phyloP scores from a whole-genome alignment of 1,140 invertebrate species.

The Ceratina japonica region DNA sequence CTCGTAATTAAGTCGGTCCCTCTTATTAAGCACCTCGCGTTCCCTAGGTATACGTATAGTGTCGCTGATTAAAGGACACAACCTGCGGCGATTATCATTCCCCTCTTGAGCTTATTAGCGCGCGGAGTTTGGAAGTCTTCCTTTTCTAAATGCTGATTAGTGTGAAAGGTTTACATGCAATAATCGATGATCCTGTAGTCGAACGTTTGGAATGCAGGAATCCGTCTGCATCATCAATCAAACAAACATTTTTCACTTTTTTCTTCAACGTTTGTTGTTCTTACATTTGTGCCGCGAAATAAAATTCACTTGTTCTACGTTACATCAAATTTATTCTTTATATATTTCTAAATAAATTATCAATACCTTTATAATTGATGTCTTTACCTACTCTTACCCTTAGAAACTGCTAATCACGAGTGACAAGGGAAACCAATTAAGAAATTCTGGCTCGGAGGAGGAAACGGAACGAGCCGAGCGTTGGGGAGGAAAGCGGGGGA shows the following conservation, averaged over 20 bases:
- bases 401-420: no score
- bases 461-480: background rate
- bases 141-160: background rate
- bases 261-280: no score
- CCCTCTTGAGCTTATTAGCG: conserved; percentile 25
- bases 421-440: background rate
- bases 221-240: no score
- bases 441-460: background rate
- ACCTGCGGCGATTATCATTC: conserved; percentile 33
- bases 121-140: conserved; percentile 10
- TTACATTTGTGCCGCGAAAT: no score
- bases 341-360: no score
- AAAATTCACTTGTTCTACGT: no score
- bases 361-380: background rate
- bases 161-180: no score
- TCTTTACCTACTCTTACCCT: no score
- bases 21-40: conserved; percentile 65
- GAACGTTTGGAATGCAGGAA: background rate
- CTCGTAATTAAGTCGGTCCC: conserved; percentile 75
- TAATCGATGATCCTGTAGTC: background rate
- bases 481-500: background rate
- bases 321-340: no score
- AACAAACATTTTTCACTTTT: no score
- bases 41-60: conserved; percentile 47
- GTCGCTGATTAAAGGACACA: conserved; percentile 55